Conservation (phyloP, 2,113 vertebrate genomes). For the Deroptyus accipitrinus region DNA sequence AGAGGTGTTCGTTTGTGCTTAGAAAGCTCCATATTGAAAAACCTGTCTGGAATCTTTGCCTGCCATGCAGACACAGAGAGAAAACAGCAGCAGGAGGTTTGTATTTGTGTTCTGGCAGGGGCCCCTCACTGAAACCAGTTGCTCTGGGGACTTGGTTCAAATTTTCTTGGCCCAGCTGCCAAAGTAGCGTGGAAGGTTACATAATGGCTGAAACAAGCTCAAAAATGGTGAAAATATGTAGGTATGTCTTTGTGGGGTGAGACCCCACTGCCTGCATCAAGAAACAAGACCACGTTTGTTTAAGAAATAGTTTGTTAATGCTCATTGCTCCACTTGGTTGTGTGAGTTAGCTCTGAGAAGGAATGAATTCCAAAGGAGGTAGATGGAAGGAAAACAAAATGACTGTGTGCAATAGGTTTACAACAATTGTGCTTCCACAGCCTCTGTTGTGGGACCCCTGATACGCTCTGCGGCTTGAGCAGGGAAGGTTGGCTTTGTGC, state of each 20-base stretch:
- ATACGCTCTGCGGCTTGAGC: rapidly evolving
- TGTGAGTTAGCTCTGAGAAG: background rate
- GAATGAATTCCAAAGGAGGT: background rate
- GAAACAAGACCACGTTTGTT: background rate
- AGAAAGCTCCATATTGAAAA: background rate
- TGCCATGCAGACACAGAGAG: constrained; percentile 36
- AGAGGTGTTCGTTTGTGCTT: constrained; percentile 4
- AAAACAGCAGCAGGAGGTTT: constrained; percentile 58
- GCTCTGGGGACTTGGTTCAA: constrained; percentile 55
- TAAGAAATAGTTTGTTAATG: background rate
- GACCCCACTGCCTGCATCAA: background rate
- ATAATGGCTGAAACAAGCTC: constrained; percentile 58
- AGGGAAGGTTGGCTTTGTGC: background rate
- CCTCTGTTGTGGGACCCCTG: background rate
- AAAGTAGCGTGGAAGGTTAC: constrained; percentile 56
- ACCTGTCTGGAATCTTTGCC: constrained; percentile 4
- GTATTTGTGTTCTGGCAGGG: constrained; percentile 64
- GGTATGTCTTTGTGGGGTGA: constrained; percentile 20
- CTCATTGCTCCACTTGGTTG: background rate
- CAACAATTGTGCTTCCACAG: background rate
- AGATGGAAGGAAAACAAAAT: background rate
- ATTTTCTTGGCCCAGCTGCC: constrained; percentile 58
- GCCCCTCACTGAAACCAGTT: constrained; percentile 48
- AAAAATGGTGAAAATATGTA: constrained; percentile 49
- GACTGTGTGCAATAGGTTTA: background rate